Evolutionary conservation across 2,113 vertebrate species (phyloP).

Genomic region (Cyanoliseus patagonus): DNA sequence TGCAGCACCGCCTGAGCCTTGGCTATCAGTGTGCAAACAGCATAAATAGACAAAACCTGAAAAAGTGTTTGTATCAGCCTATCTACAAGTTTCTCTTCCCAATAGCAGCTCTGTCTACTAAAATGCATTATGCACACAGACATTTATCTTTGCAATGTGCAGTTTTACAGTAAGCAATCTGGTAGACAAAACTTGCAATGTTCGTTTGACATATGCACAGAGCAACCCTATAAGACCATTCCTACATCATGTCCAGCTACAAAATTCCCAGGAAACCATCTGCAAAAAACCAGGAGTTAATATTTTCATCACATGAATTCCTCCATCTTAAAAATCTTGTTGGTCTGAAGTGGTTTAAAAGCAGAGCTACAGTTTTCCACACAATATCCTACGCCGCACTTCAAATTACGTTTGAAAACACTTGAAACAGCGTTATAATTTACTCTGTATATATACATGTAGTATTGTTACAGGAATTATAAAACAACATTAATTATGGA

Average conservation of each 20-base stretch:
- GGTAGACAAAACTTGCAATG: rapidly evolving
- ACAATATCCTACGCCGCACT: background rate
- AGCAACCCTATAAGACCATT: background rate
- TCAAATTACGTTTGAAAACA: background rate
- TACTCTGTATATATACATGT: background rate
- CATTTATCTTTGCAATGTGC: too few species aligned
- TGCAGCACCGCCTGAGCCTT: rapidly evolving
- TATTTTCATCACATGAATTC: background rate
- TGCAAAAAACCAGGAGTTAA: constrained; percentile 1
- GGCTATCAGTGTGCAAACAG: background rate
- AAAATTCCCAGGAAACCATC: background rate
- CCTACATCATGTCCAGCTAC: rapidly evolving
- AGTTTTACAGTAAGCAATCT: background rate
- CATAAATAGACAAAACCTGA: background rate
- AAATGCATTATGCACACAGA: background rate
- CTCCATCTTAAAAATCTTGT: background rate
- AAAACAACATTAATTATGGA: background rate
- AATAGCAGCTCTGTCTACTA: background rate
- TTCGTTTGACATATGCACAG: background rate
- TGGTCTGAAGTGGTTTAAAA: background rate
- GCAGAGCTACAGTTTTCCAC: background rate
- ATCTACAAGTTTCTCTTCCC: background rate
- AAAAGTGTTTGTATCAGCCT: background rate
- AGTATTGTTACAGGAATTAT: background rate
- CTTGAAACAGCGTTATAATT: background rate